Conservation (phyloP, 2,888 invertebrate genomes). For the Aplocera efformata region DNA sequence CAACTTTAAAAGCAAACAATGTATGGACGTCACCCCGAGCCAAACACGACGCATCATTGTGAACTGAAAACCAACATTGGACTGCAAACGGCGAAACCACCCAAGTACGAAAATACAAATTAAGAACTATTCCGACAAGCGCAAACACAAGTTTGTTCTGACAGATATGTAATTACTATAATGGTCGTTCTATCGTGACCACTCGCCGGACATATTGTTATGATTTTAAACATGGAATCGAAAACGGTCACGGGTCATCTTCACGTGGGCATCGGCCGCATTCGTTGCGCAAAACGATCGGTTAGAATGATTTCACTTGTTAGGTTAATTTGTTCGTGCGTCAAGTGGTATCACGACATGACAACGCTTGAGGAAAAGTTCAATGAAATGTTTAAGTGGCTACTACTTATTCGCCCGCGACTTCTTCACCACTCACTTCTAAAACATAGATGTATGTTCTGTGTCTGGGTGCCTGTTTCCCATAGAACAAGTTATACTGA, state of each 20-base stretch:
- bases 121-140: slow-evolving; percentile 21
- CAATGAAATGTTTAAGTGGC: slow-evolving; percentile 3
- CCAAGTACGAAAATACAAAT: slow-evolving; percentile 32
- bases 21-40: slow-evolving; percentile 59
- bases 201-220: slow-evolving; percentile 65
- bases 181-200: slow-evolving; percentile 68
- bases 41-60: slow-evolving; percentile 73
- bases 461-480: too few relatives aligned
- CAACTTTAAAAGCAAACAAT: slow-evolving; percentile 65
- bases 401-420: background rate
- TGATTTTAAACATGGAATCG: slow-evolving; percentile 72
- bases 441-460: too few relatives aligned
- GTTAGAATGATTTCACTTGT: slow-evolving; percentile 61
- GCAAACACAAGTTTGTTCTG: slow-evolving; percentile 43
- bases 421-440: too few relatives aligned
- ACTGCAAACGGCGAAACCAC: slow-evolving; percentile 31
- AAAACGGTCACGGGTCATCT: slow-evolving; percentile 69
- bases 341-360: slow-evolving; percentile 44
- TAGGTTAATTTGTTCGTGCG: slow-evolving; percentile 35
- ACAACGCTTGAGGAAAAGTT: slow-evolving; percentile 17
- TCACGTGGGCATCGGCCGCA: slow-evolving; percentile 41
- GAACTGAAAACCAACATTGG: slow-evolving; percentile 46
- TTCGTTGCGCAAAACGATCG: slow-evolving; percentile 59
- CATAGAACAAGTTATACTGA: too few relatives aligned
- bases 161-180: slow-evolving; percentile 66